Base-by-base conservation (phyloP, 2,888 invertebrate genomes). In the Erpobdella octoculata region DNA sequence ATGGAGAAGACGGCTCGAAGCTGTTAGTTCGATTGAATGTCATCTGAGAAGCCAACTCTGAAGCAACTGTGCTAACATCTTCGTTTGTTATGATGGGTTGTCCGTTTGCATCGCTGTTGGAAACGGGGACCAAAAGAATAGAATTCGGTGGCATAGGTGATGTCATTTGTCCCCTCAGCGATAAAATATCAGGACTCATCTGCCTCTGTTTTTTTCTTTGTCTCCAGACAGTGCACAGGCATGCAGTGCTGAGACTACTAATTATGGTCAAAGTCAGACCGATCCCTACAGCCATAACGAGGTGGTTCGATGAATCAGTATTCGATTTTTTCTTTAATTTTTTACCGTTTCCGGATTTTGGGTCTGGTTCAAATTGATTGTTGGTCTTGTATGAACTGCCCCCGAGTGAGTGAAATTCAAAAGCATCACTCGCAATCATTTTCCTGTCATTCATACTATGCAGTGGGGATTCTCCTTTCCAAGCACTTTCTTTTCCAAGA, bases 101-200 rank as follows among this genome's bases (percentile, higher is more conserved):
- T 12, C 67, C 67, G 18, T 67, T 37, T 28, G 15, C 15, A 48
- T 67, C 46, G 25, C 28, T 67, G 46, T 67, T 38, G 25, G 28
- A 36, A 48, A 69, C 69, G 9, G 69, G 69, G 9, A 69, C 69
- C 31, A 69, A 37, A 21, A 69, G 69, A 35, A 69, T 69, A 21
- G 69, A 69, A 21, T 69, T 28, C 2, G 69, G 53, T 5, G 36
- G 66, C 35, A 65, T 38, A 28, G 66, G 38, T 37, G 66, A 38
- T 18, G 25, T n/a, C 18, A 69, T 33, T 62, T 62, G 62, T 33
- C 31, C 62, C 35, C 62, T 28, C 28, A 33, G 28, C 62, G 62
- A 62, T 4, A 62, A n/a, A 31, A 62, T 33, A 9, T 62, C 62
- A 2, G 62, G 33, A 33, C 31, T 31, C 5, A n/a, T 31, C 31